Conservation (phyloP, 2,113 vertebrate species). For the Coptodon bakossiorum region DNA sequence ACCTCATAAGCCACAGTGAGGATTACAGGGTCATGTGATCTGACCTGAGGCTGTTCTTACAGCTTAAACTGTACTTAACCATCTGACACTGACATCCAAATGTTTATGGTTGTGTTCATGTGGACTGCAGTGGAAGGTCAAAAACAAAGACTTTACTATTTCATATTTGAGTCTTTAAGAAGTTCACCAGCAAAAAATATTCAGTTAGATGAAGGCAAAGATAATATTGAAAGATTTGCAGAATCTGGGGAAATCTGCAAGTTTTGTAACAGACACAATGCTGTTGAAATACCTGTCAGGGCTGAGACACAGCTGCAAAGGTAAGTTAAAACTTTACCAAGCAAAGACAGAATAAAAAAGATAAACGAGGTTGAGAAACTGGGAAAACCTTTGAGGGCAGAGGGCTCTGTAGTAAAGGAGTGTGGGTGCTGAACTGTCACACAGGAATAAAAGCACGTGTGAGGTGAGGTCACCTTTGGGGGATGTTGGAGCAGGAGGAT, state of each 20-base stretch:
- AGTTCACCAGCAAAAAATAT: not conserved
- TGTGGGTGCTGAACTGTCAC: not conserved
- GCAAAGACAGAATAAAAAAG: not conserved
- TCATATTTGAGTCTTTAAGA: not conserved
- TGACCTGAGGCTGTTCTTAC: slow-evolving; percentile 28
- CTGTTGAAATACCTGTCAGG: not conserved
- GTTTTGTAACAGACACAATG: not conserved
- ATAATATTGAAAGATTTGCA: not conserved
- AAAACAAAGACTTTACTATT: not conserved
- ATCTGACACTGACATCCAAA: not conserved
- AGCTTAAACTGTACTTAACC: slow-evolving; percentile 10
- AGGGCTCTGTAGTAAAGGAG: not conserved
- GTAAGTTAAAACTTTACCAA: not conserved
- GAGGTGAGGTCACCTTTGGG: slow-evolving; percentile 36
- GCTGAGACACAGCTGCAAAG: not conserved
- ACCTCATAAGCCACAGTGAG: slow-evolving; percentile 31
- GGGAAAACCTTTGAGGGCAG: not conserved
- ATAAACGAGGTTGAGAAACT: not conserved
- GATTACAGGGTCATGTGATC: slow-evolving; percentile 57
- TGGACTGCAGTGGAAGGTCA: not conserved
- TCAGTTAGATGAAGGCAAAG: not conserved
- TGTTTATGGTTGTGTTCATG: not conserved
- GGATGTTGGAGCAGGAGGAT: slow-evolving; percentile 16
- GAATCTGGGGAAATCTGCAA: not conserved
- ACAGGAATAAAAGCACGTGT: not conserved